Percentiles rank a stretch among this genome's conserved stretches.
These are phyloP conservation scores for Synergus japonicus DNA, from an alignment of 2,888 invertebrate genomes.

Conservation along the genomic window DNA sequence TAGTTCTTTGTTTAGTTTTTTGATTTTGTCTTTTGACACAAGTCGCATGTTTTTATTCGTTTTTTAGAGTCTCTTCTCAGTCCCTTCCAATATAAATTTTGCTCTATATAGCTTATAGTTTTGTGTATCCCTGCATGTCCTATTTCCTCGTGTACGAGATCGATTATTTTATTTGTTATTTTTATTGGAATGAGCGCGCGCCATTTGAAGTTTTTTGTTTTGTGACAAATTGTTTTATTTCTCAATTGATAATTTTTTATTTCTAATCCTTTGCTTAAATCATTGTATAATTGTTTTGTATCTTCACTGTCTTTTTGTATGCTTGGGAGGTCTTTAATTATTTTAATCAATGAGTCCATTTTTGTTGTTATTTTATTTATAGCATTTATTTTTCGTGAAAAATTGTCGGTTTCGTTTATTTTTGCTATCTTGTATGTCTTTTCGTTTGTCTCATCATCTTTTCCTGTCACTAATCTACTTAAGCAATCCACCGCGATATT, in stretches of 20 bases:
- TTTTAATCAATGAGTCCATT: neutral
- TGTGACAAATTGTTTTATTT: neutral
- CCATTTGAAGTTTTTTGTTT: neutral
- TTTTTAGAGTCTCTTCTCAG: neutral
- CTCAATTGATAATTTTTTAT: too few species aligned
- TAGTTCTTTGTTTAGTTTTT: too few species aligned
- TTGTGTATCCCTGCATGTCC: neutral
- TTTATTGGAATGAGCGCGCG: neutral
- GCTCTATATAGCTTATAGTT: neutral
- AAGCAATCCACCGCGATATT: too few species aligned
- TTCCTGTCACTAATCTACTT: too few species aligned
- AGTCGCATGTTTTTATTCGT: neutral
- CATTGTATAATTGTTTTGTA: too few species aligned
- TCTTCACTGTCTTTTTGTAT: too few species aligned
- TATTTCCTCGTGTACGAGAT: neutral
- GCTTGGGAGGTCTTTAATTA: neutral
- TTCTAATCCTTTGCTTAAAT: too few species aligned
- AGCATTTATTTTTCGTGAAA: too few species aligned
- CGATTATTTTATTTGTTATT: neutral
- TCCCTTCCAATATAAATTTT: neutral
- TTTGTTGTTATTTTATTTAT: neutral
- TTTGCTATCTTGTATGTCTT: too few species aligned
- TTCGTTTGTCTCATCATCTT: too few species aligned
- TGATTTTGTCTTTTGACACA: neutral
- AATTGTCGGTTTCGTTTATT: neutral